Percentiles rank a stretch among this genome's conserved stretches.
These are phyloP conservation scores for Cecidostiba fungosa DNA, from an alignment of 2,888 invertebrate genomes.

Conservation along the genomic window DNA sequence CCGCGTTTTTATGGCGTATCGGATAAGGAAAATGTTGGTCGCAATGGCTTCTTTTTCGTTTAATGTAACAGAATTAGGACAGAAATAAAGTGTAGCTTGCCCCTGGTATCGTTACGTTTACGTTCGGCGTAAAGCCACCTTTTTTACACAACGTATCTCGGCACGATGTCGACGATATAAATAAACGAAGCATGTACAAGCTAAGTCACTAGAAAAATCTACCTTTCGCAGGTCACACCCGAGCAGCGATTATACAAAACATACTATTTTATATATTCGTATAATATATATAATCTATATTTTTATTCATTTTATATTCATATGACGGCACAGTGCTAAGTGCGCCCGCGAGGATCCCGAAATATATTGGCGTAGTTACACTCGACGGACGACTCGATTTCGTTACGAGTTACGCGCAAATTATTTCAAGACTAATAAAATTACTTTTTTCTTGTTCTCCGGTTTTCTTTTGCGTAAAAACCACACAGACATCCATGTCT, in stretches of 20 bases:
- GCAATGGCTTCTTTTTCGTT: not conserved
- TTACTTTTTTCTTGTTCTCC: not conserved
- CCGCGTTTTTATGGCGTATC: not conserved
- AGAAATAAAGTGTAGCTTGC: not conserved
- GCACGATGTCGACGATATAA: not conserved
- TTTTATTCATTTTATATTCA: not conserved
- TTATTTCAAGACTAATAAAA: not conserved
- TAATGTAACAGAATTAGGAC: conserved; percentile 15
- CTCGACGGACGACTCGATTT: conserved; percentile 2
- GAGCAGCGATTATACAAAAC: conserved; percentile 43
- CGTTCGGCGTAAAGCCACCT: not conserved
- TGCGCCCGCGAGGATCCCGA: not conserved
- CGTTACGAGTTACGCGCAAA: not conserved
- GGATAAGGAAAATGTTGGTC: not conserved
- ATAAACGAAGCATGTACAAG: not conserved
- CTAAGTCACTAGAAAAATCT: conserved; percentile 38
- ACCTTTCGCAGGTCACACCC: conserved; percentile 21
- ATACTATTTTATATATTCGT: conserved; percentile 26
- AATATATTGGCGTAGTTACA: conserved; percentile 1
- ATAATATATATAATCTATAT: conserved; percentile 29
- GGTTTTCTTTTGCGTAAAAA: not conserved
- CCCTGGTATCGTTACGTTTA: not conserved
- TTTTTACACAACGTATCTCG: conserved; percentile 5
- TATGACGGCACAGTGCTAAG: not conserved
- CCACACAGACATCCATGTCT: not conserved